Evolutionary conservation across 1,140 invertebrate species (phyloP).

Genomic region (Telenomus remus): DNA sequence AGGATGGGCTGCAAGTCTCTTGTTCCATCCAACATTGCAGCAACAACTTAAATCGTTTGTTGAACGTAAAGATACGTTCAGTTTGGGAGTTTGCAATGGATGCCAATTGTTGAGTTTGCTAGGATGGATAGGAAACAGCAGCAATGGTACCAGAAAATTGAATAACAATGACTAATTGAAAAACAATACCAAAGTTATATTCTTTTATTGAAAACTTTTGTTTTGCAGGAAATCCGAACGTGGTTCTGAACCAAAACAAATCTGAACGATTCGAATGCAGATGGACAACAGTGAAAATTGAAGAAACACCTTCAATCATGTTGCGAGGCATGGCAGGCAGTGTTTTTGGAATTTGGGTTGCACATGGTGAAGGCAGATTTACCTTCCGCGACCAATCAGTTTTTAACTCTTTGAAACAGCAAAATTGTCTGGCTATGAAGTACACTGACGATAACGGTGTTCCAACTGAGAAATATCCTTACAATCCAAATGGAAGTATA

Average conservation of each 20-base stretch:
- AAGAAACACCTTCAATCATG: slow-evolving; percentile 87
- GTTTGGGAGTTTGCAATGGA: slow-evolving; percentile 97
- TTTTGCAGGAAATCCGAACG: slow-evolving; percentile 73
- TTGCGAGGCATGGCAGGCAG: slow-evolving; percentile 89
- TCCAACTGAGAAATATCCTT: slow-evolving; percentile 88
- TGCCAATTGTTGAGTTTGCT: slow-evolving; percentile 95
- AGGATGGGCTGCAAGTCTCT: slow-evolving; percentile 95
- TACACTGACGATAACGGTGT: slow-evolving; percentile 89
- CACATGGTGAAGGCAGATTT: slow-evolving; percentile 95
- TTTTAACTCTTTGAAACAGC: slow-evolving; percentile 76
- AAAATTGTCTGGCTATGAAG: slow-evolving; percentile 83
- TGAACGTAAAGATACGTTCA: slow-evolving; percentile 89
- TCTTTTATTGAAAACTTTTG: not conserved
- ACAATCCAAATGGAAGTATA: slow-evolving; percentile 94
- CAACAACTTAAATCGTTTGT: slow-evolving; percentile 82
- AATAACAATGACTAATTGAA: slow-evolving; percentile 8
- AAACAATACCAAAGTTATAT: no score
- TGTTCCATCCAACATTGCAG: slow-evolving; percentile 81
- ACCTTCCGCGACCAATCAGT: slow-evolving; percentile 77
- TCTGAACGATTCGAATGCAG: slow-evolving; percentile 95
- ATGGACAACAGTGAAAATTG: slow-evolving; percentile 89
- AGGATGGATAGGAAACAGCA: slow-evolving; percentile 82
- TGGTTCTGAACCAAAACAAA: slow-evolving; percentile 89
- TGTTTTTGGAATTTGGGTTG: slow-evolving; percentile 94
- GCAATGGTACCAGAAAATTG: slow-evolving; percentile 37